Conservation (phyloP, 2,113 vertebrate genomes). For the Crotalus viridis region DNA sequence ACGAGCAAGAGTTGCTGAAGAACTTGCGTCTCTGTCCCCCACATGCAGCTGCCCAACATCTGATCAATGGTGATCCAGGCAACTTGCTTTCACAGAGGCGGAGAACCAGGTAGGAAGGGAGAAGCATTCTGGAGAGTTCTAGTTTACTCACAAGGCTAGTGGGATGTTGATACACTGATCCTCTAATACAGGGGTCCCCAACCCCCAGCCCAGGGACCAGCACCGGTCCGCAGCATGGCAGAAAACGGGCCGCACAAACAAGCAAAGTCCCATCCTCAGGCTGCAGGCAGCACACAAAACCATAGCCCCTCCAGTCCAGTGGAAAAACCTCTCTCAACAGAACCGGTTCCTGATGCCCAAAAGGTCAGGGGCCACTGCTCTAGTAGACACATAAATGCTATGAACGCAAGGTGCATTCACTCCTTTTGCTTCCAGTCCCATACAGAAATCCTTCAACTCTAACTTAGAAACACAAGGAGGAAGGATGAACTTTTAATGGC, state of each 20-base stretch:
- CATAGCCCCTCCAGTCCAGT: too few species aligned
- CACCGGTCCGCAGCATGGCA: too few species aligned
- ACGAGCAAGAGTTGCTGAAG: slow-evolving; percentile 66
- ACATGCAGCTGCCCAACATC: slow-evolving; percentile 59
- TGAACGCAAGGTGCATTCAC: not conserved
- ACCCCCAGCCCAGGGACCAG: too few species aligned
- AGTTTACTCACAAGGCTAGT: not conserved
- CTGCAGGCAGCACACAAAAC: too few species aligned
- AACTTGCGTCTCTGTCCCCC: slow-evolving; percentile 66
- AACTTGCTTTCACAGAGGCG: slow-evolving; percentile 64
- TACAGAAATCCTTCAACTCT: not conserved
- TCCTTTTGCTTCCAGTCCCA: not conserved
- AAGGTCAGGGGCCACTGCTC: too few species aligned
- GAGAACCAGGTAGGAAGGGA: slow-evolving; percentile 64
- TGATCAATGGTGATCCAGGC: slow-evolving; percentile 57
- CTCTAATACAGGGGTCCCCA: too few species aligned
- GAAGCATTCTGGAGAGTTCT: too few species aligned
- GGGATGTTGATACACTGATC: not conserved
- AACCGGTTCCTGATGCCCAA: too few species aligned
- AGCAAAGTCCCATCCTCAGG: too few species aligned
- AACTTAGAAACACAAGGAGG: not conserved
- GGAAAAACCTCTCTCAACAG: too few species aligned
- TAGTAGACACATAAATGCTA: not conserved
- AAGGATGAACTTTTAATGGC: not conserved
- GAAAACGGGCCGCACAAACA: too few species aligned